A percentile compares a stretch with the other conserved stretches of the same genome.
These are phyloP conservation scores for Coccyzus lansbergi DNA, from an alignment of 2,797 vertebrate species.

Conservation along the genomic window DNA sequence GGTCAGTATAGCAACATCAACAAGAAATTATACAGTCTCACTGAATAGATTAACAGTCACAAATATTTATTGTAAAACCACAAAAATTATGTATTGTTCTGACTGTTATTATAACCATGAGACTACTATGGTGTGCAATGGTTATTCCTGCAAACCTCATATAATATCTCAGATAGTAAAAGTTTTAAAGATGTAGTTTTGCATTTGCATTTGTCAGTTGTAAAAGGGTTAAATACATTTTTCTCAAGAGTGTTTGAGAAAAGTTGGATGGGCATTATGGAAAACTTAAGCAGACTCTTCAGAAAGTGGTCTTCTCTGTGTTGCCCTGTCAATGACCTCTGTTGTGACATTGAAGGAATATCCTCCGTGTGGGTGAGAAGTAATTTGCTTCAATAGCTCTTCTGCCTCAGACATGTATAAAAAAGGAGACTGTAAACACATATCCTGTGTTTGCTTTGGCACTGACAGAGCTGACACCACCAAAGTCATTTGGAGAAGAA, in stretches of 20 bases:
- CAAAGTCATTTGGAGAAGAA: conserved; percentile 64
- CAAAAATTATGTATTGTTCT: neutral
- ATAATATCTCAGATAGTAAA: neutral
- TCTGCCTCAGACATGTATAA: conserved; percentile 74
- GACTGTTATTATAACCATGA: neutral
- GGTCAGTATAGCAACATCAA: conserved; percentile 87
- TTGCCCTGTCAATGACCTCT: conserved; percentile 75
- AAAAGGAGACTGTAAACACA: conserved; percentile 76
- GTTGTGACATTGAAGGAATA: conserved; percentile 75
- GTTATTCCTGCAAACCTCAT: neutral
- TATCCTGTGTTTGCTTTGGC: conserved; percentile 71
- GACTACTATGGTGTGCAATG: neutral
- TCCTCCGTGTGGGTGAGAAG: conserved; percentile 70
- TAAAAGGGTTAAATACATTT: conserved; percentile 19
- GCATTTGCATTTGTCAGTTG: neutral
- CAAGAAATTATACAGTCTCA: conserved; percentile 46
- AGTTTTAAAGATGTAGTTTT: neutral
- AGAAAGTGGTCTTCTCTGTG: conserved; percentile 22
- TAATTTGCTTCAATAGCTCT: conserved; percentile 69
- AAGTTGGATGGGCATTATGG: conserved; percentile 22
- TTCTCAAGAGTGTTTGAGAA: neutral
- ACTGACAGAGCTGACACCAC: conserved; percentile 63
- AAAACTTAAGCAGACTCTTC: conserved; percentile 34
- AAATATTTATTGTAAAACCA: conserved; percentile 22
- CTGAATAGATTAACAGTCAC: conserved; percentile 32